Evolutionary conservation across 1,140 invertebrate species (phyloP).

Genomic region (Zaprionus africanus): DNA sequence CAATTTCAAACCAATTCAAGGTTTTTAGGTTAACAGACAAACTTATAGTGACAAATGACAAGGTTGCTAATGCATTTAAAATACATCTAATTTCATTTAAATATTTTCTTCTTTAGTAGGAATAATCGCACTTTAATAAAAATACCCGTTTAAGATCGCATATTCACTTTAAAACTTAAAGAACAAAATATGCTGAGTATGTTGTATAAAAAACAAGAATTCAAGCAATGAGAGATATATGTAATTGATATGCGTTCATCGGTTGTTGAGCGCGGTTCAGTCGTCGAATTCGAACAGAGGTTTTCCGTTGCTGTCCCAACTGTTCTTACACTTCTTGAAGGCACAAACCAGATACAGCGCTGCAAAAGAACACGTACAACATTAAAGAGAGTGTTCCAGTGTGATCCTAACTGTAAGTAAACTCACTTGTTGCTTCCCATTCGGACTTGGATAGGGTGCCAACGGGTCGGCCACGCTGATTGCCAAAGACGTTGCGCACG

Average conservation of each 20-base stretch:
- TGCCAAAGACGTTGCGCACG: conserved; percentile 85
- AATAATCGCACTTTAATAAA: conserved; percentile 9
- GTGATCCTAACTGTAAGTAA: neutral
- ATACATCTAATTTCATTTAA: neutral
- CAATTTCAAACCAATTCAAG: too few species aligned
- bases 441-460: conserved; percentile 95
- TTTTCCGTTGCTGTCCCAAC: conserved; percentile 87
- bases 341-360: conserved; percentile 93
- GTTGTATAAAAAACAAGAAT: conserved; percentile 7
- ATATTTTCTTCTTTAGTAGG: neutral
- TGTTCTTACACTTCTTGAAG: conserved; percentile 91
- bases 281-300: conserved; percentile 85
- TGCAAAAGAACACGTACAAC: conserved; percentile 85
- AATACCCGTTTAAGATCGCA: conserved; percentile 1
- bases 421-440: conserved; percentile 96
- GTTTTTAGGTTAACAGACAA: too few species aligned
- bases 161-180: conserved; percentile 19
- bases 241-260: conserved; percentile 14
- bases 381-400: neutral
- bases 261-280: conserved; percentile 33
- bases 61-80: too few species aligned
- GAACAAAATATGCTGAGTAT: conserved; percentile 41
- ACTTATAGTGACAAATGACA: too few species aligned
- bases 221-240: conserved; percentile 1
- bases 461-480: conserved; percentile 84